Conservation (phyloP, 2,113 vertebrate species). For the Seriola dumerili region DNA sequence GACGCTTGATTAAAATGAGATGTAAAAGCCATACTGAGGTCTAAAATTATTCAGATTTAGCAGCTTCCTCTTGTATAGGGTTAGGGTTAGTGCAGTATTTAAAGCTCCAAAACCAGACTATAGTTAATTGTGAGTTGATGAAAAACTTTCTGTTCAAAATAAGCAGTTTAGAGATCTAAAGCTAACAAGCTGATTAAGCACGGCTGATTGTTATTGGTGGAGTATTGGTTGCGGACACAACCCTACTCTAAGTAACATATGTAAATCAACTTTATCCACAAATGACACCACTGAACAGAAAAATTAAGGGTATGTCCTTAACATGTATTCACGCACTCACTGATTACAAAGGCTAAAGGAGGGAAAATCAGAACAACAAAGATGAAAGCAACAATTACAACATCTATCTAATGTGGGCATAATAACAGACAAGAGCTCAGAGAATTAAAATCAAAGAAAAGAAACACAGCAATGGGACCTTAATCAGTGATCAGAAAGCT, state of each 20-base stretch:
- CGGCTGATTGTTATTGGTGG: too few species aligned
- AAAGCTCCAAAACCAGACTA: background rate
- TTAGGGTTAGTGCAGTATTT: background rate
- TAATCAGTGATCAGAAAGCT: conserved; percentile 42
- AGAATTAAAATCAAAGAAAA: conserved; percentile 57
- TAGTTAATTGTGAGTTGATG: too few species aligned
- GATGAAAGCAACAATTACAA: background rate
- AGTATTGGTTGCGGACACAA: background rate
- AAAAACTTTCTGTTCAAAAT: too few species aligned
- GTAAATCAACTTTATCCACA: background rate
- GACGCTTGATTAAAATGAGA: background rate
- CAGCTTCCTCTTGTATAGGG: background rate
- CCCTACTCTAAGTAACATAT: background rate
- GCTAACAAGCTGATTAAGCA: too few species aligned
- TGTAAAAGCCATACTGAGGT: background rate
- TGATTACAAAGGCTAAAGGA: background rate
- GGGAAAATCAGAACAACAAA: background rate
- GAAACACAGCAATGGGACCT: conserved; percentile 26
- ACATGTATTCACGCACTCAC: background rate
- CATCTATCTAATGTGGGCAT: conserved; percentile 6
- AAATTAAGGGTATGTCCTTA: background rate
- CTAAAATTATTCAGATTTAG: background rate
- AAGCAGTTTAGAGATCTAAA: too few species aligned
- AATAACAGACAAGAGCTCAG: conserved; percentile 39
- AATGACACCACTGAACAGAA: background rate